phyloP scores from a whole-genome alignment of 1,140 invertebrate genomes.

The Camponotus pennsylvanicus region DNA sequence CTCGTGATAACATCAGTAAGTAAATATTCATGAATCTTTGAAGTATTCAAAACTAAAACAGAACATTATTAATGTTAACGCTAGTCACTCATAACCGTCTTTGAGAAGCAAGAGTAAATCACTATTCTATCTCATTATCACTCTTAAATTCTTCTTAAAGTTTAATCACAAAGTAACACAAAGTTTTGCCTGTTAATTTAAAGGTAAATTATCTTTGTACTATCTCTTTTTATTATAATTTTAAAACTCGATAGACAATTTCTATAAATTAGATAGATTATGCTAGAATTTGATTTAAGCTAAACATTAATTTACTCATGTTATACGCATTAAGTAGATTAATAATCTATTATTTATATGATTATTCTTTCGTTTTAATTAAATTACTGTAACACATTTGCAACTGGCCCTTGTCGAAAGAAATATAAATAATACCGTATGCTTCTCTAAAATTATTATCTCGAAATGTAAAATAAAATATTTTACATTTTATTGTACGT shows the following conservation, averaged over 20 bases:
- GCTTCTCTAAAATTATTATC: not conserved
- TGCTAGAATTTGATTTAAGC: not conserved
- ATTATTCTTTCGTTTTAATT: not conserved
- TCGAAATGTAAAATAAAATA: not conserved
- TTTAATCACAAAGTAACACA: slow-evolving; percentile 44
- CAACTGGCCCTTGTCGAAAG: not conserved
- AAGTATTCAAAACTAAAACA: slow-evolving; percentile 66
- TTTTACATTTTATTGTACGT: not conserved
- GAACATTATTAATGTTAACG: slow-evolving; percentile 52
- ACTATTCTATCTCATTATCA: slow-evolving; percentile 35
- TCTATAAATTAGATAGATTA: not conserved
- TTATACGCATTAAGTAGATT: not conserved
- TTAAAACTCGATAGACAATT: not conserved
- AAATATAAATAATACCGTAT: not conserved
- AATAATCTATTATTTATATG: not conserved
- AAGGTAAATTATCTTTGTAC: slow-evolving; percentile 69
- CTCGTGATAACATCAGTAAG: slow-evolving; percentile 44
- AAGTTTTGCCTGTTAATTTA: slow-evolving; percentile 31
- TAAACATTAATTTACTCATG: not conserved
- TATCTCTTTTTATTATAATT: not conserved
- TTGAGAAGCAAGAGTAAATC: slow-evolving; percentile 8
- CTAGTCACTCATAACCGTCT: slow-evolving; percentile 34
- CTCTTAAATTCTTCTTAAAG: slow-evolving; percentile 35
- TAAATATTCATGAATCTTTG: slow-evolving; percentile 61
- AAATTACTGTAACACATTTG: not conserved